phyloP scores from a whole-genome alignment of 2,888 invertebrate species.

The Tetramorium bicarinatum region DNA sequence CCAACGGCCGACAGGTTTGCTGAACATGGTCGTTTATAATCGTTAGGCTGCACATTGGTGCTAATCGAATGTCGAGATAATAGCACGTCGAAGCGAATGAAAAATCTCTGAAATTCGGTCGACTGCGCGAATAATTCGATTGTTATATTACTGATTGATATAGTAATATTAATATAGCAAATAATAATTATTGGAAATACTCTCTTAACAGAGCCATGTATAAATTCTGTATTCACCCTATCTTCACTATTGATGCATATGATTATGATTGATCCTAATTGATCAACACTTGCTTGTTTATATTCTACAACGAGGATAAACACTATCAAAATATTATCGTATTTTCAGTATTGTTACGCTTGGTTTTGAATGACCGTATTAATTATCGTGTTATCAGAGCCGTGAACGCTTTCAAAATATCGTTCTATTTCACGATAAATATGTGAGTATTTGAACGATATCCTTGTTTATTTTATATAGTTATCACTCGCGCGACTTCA shows the following conservation, averaged over 20 bases:
- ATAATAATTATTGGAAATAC: slow-evolving; percentile 40
- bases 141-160: slow-evolving; percentile 34
- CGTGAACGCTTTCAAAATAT: slow-evolving; percentile 7
- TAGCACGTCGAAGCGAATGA: slow-evolving; percentile 60
- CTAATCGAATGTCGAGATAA: slow-evolving; percentile 73
- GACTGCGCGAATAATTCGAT: slow-evolving; percentile 42
- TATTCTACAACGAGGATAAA: slow-evolving; percentile 20
- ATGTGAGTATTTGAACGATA: slow-evolving; percentile 4
- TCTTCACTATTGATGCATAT: slow-evolving; percentile 12
- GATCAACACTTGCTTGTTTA: slow-evolving; percentile 13
- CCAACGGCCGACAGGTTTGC: slow-evolving; percentile 74
- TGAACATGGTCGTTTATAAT: slow-evolving; percentile 76
- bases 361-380: slow-evolving; percentile 2
- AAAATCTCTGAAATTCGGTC: slow-evolving; percentile 43
- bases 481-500: slow-evolving; percentile 15
- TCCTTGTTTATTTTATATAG: background rate
- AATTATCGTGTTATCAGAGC: slow-evolving; percentile 12
- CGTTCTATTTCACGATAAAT: background rate
- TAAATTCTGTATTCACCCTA: slow-evolving; percentile 3
- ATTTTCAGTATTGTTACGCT: background rate
- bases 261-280: slow-evolving; percentile 39
- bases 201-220: background rate
- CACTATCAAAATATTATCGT: slow-evolving; percentile 33
- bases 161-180: slow-evolving; percentile 12
- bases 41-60: slow-evolving; percentile 75